Conservation (phyloP, 2,888 invertebrate species). For the Tridacna gigas region DNA sequence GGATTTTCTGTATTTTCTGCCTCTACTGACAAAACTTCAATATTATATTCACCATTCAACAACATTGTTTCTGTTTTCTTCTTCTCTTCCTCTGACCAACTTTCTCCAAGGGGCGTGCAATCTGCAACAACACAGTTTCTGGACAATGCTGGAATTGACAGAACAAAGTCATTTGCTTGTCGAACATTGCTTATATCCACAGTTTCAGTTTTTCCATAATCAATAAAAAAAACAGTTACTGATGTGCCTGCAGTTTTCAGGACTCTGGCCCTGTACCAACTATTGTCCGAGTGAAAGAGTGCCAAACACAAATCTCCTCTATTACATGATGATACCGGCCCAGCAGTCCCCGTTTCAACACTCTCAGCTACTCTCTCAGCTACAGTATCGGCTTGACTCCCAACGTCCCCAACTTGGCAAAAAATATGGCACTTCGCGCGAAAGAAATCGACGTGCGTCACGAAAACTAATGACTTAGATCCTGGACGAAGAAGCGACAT, state of each 20-base stretch:
- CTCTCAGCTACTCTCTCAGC: conserved; percentile 60
- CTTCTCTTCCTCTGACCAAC: conserved; percentile 59
- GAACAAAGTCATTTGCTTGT: conserved; percentile 71
- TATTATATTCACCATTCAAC: conserved; percentile 65
- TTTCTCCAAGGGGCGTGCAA: conserved; percentile 50
- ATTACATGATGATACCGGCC: conserved; percentile 20
- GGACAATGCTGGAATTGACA: conserved; percentile 74
- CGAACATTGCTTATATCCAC: conserved; percentile 69
- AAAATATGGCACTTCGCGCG: conserved; percentile 56
- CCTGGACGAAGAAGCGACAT: conserved; percentile 61
- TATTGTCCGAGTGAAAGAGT: conserved; percentile 72
- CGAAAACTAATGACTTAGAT: conserved; percentile 59
- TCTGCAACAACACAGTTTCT: conserved; percentile 72
- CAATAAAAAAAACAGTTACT: conserved; percentile 79
- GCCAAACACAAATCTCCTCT: conserved; percentile 67
- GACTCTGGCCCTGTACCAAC: conserved; percentile 79
- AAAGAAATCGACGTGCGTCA: conserved; percentile 71
- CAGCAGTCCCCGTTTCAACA: conserved; percentile 47
- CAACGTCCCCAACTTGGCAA: conserved; percentile 67
- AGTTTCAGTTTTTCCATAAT: conserved; percentile 83
- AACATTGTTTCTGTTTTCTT: conserved; percentile 57
- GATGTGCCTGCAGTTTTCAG: conserved; percentile 41
- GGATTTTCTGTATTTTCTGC: conserved; percentile 25
- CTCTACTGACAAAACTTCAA: conserved; percentile 53
- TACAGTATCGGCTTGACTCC: conserved; percentile 61